Evolutionary conservation across 2,797 vertebrate genomes (phyloP).

Genomic region (Heliangelus exortis): DNA sequence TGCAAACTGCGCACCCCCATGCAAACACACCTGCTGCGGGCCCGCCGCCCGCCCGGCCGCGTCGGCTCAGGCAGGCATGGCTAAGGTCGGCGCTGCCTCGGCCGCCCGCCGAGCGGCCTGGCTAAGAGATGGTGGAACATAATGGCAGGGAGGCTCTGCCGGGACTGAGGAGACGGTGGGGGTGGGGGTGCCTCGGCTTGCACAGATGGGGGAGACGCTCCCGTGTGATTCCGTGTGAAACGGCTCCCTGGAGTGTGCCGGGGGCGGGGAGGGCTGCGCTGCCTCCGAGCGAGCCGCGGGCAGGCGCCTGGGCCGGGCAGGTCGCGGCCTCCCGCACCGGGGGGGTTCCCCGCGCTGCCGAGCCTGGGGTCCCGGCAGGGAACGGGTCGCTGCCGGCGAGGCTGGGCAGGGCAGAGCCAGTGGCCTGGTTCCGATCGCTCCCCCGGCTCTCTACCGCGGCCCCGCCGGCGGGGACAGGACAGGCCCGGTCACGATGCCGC

Average conservation of each 20-base stretch:
- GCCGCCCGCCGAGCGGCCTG: conserved; percentile 77
- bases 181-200: conserved; percentile 65
- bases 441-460: background rate
- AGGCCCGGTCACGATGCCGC: background rate
- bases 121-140: conserved; percentile 71
- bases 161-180: conserved; percentile 64
- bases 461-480: background rate
- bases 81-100: conserved; percentile 56
- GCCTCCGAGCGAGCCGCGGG: conserved; percentile 37
- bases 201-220: conserved; percentile 69
- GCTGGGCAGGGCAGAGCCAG: background rate
- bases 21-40: conserved; percentile 76
- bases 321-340: background rate
- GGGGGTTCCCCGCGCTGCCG: background rate
- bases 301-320: conserved; percentile 26
- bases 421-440: background rate
- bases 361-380: background rate
- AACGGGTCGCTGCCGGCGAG: background rate
- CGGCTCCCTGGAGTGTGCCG: conserved; percentile 69
- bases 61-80: conserved; percentile 62
- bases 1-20: conserved; percentile 66
- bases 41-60: conserved; percentile 9
- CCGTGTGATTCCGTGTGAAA: conserved; percentile 67
- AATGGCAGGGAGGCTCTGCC: conserved; percentile 61
- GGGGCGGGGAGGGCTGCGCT: conserved; percentile 58